A percentile compares a stretch with the other conserved stretches of the same genome.
Conservation (phyloP, 2,888 invertebrate species). For the Lithophane ornitopus region DNA sequence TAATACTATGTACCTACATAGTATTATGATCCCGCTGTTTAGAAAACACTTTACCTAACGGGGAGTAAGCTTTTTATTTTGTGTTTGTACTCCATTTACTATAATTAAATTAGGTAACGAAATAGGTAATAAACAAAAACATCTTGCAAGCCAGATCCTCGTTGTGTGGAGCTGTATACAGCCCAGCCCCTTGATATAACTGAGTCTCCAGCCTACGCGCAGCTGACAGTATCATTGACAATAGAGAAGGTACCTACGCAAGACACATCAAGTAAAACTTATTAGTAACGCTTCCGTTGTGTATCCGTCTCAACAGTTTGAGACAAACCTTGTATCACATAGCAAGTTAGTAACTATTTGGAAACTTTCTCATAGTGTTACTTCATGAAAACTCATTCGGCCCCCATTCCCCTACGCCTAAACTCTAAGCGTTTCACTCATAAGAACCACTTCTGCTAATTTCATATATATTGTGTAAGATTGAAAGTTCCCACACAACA, state of each 20-base stretch:
- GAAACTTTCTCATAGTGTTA: slow-evolving; percentile 1
- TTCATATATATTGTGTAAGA: not conserved
- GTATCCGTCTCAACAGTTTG: slow-evolving; percentile 6
- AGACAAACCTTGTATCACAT: not conserved
- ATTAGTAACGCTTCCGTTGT: slow-evolving; percentile 6
- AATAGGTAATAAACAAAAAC: not conserved
- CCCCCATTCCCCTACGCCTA: too few relatives aligned
- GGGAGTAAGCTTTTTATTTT: not conserved
- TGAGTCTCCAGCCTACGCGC: not conserved
- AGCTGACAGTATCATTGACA: not conserved
- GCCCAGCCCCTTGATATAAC: not conserved
- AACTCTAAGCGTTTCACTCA: slow-evolving; percentile 1
- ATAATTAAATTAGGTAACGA: not conserved
- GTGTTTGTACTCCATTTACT: not conserved
- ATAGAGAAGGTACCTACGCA: not conserved
- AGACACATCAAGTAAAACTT: slow-evolving; percentile 3
- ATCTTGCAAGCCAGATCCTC: not conserved
- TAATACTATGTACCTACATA: not conserved
- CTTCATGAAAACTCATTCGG: not conserved
- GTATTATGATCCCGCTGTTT: too few relatives aligned
- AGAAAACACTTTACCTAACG: not conserved
- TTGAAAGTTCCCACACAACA: not conserved
- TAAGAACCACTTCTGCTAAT: not conserved
- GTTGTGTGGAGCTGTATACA: not conserved
- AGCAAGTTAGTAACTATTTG: slow-evolving; percentile 5